Evolutionary conservation across 2,797 vertebrate genomes (phyloP), one percentile per base, ranked within the genome.

Genomic region (Acanthornis magna): DNA sequence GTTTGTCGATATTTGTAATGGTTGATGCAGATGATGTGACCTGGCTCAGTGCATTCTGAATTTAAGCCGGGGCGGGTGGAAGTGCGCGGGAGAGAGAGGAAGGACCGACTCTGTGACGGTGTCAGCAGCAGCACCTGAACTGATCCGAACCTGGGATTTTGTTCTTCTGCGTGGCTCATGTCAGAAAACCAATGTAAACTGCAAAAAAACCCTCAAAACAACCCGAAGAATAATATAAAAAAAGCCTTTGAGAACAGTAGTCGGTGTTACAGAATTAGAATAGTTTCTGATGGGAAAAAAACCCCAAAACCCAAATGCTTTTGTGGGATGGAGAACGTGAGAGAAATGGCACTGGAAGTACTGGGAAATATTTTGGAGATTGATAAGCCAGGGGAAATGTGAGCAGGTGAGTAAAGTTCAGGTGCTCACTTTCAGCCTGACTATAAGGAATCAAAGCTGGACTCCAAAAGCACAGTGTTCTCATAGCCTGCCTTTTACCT

Each of bases 91-190:
- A 34, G 16, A 4, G 43, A 17, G 18, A 5, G 54, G 11, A 9
- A 11, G 43, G 25, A 20, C 27, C 20, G 29, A 1, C 25, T 15
- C 25, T 12, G 23, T 2, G 23, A 1, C 5, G 3, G 17, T 16
- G 8, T 2, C 10, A 18, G 32, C 9, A n/a, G 25, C 27, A 36
- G 42, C 17, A 0, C 23, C 34, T 1, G 9, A 9, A 3, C 45
- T 5, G n/a, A 4, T 10, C 55, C 3, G n/a, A 58, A 5, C 23
- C 11, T 15, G 1, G 0, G 2, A 0, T 6, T 8, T 12, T 36
- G 6, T 42, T 70, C 23, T 11, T 29, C 8, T 9, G 20, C 4
- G 1, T 3, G 4, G 9, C 11, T 74, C 7, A 0, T 13, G 40
- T 54, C 58, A 60, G 36, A 55, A 91, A 71, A n/a, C 1, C 8